phyloP scores from a whole-genome alignment of 2,888 invertebrate species.

The Ametastegia equiseti region DNA sequence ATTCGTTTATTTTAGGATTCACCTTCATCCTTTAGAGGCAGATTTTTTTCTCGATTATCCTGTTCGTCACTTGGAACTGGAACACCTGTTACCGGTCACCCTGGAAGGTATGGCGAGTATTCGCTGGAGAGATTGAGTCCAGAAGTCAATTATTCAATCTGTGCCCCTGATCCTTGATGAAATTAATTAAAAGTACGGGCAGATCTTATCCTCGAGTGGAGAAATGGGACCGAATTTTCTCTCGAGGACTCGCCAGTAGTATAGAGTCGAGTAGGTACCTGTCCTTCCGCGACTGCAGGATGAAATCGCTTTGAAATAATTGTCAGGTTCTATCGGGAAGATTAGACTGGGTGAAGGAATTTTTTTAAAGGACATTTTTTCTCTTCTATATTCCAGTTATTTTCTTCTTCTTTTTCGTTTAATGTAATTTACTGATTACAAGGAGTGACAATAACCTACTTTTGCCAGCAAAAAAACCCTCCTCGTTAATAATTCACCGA shows the following conservation, averaged over 20 bases:
- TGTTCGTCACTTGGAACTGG: no score
- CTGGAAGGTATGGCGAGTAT: no score
- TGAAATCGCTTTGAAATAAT: not conserved
- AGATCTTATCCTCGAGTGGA: not conserved
- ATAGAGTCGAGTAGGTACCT: no score
- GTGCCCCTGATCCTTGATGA: not conserved
- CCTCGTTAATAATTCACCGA: conserved; percentile 1
- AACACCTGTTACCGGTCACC: not conserved
- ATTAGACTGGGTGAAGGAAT: not conserved
- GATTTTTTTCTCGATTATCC: not conserved
- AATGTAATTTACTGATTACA: not conserved
- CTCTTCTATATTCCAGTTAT: no score
- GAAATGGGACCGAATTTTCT: not conserved
- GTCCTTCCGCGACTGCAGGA: not conserved
- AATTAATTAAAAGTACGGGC: not conserved
- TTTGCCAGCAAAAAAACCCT: not conserved
- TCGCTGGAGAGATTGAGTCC: not conserved
- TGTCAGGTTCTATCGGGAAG: not conserved
- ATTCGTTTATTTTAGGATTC: not conserved
- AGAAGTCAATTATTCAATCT: not conserved
- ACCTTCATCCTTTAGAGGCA: not conserved
- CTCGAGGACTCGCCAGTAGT: not conserved
- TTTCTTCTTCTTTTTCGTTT: not conserved
- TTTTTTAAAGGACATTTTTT: not conserved
- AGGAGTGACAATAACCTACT: not conserved